Evolutionary conservation across 1,140 invertebrate genomes (phyloP), one percentile per base, ranked within the genome.

Genomic region (Cotesia typhae): DNA sequence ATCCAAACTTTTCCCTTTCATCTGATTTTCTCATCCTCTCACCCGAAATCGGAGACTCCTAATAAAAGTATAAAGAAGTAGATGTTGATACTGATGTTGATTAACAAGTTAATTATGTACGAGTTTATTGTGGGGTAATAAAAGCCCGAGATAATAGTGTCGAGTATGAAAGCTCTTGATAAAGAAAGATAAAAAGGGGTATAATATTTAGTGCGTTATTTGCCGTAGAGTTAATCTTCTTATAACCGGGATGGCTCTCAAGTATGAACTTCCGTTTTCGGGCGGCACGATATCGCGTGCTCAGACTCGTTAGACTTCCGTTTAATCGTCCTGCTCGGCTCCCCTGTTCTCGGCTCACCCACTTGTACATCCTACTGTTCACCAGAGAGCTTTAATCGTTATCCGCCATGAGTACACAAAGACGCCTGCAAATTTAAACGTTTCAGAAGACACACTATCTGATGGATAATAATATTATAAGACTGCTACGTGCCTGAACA

Each of bases 301-400:
- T 65, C 12, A 66, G 37, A 53, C 63, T 71, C 70, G 70, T 66
- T 71, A 71, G 70, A 71, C 70, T 71, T 71, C 70, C 70, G 70
- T 65, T 66, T 57, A 71, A 71, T 71, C 63, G 70, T 65, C 14
- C 63, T 65, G 38, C 63, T 47, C 20, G 17, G n/a, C n/a, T 20
- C 12, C 36, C 37, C 17, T 20, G n/a, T 52, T 55, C 17, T 47
- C 67, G n/a, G 37, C 55, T 47, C 67, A 36, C 57, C 20, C 38
- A 12, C 38, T 65, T 35, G 10, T 51, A 55, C 51, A 55, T 59
- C 7, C 28, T 28, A 47, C 41, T 47, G 12, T 52, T 7, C 53
- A 68, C 47, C 28, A 35, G 4, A 61, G 4, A 61, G 28, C 59
- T 12, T 28, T 61, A 28, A 28, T 51, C 41, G 41, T 69, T 41